Conservation (phyloP, 2,113 vertebrate genomes). For the Chaetorhynchus papuensis region DNA sequence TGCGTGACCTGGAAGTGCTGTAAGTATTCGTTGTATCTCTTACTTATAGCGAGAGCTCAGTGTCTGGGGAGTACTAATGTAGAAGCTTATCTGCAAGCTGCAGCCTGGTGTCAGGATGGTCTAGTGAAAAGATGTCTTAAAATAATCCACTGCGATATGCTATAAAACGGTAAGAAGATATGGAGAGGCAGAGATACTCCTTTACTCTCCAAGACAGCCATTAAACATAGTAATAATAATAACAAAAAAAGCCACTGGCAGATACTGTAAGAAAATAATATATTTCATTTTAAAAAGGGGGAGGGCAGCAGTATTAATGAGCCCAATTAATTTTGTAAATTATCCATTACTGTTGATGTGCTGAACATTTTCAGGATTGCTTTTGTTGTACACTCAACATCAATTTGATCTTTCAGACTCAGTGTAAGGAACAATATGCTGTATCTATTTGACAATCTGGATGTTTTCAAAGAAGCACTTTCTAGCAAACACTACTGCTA, state of each 20-base stretch:
- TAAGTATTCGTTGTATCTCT: constrained; percentile 79
- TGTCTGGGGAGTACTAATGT: constrained; percentile 17
- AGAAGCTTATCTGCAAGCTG: constrained; percentile 37
- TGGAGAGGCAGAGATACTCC: not conserved
- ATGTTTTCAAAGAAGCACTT: not conserved
- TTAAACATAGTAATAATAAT: not conserved
- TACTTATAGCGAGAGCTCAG: constrained; percentile 23
- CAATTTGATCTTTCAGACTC: not conserved
- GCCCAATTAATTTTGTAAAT: not conserved
- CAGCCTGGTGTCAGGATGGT: constrained; percentile 23
- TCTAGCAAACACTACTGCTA: not conserved
- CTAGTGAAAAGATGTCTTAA: constrained; percentile 27
- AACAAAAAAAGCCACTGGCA: not conserved
- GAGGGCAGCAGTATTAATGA: not conserved
- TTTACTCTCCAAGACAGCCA: not conserved
- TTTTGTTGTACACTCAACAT: not conserved
- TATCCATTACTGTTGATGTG: not conserved
- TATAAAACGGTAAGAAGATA: not conserved
- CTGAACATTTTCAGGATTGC: not conserved
- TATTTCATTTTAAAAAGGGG: not conserved
- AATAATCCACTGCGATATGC: not conserved
- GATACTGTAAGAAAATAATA: not conserved
- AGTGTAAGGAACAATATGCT: not conserved
- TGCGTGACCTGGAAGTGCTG: constrained; percentile 97
- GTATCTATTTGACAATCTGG: not conserved